Evolutionary conservation across 1,140 invertebrate species (phyloP).

Genomic region (Diabrotica undecimpunctata): DNA sequence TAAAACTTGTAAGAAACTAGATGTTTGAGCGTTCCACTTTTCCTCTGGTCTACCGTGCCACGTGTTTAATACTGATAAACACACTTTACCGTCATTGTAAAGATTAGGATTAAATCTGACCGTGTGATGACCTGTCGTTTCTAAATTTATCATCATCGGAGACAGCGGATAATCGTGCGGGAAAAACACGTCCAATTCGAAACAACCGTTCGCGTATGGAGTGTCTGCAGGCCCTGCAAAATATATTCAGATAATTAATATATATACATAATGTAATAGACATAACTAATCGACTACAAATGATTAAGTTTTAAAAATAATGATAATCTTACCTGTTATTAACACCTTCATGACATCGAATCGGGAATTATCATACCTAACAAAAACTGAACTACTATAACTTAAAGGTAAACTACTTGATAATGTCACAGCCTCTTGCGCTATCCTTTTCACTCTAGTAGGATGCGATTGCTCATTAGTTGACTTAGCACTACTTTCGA

Average conservation of each 20-base stretch:
- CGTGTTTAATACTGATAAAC: slow-evolving; percentile 92
- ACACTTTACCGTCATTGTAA: slow-evolving; percentile 96
- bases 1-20: slow-evolving; percentile 92
- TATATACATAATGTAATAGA: no score
- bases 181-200: slow-evolving; percentile 89
- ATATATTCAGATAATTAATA: not conserved
- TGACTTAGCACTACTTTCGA: slow-evolving; percentile 83
- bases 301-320: not conserved
- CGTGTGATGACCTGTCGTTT: slow-evolving; percentile 90
- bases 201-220: slow-evolving; percentile 86
- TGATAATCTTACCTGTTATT: slow-evolving; percentile 51
- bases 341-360: slow-evolving; percentile 95
- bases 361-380: slow-evolving; percentile 89
- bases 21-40: slow-evolving; percentile 97
- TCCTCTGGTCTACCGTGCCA: slow-evolving; percentile 98
- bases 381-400: slow-evolving; percentile 92
- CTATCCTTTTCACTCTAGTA: slow-evolving; percentile 83
- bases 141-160: slow-evolving; percentile 85
- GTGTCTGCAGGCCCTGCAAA: slow-evolving; percentile 86
- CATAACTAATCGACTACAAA: not conserved
- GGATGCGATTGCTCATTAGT: slow-evolving; percentile 81
- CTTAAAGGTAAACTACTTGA: slow-evolving; percentile 90
- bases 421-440: slow-evolving; percentile 94
- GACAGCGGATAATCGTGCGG: slow-evolving; percentile 80
- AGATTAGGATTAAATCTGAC: slow-evolving; percentile 97